A percentile compares a stretch with the other conserved stretches of the same genome.
phyloP scores from a whole-genome alignment of 2,888 invertebrate species.

The Hydrotaea diabolus region DNA sequence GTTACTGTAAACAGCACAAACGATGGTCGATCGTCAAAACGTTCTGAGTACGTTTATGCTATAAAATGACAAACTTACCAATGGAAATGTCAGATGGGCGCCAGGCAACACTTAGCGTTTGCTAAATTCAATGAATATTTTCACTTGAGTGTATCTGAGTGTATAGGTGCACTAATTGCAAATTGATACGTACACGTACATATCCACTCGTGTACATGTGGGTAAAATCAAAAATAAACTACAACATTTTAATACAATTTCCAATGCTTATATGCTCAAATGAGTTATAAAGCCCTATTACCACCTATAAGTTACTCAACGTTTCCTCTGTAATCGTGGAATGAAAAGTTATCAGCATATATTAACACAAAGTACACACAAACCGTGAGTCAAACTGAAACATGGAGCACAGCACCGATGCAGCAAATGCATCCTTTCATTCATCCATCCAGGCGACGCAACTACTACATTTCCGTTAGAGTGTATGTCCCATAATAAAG shows the following conservation, averaged over 20 bases:
- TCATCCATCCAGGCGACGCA: background rate
- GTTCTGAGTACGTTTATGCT: too few species aligned
- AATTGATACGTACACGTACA: constrained; percentile 24
- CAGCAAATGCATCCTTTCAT: background rate
- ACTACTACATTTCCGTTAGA: background rate
- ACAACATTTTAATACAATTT: constrained; percentile 52
- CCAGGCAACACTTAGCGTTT: too few species aligned
- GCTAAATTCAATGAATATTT: background rate
- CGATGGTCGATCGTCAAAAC: too few species aligned
- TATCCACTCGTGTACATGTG: background rate
- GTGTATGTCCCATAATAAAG: constrained; percentile 11
- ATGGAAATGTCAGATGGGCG: too few species aligned
- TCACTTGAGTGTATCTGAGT: constrained; percentile 22
- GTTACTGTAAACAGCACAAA: too few species aligned
- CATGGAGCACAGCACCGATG: background rate
- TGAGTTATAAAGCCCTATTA: constrained; percentile 40
- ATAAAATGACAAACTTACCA: too few species aligned
- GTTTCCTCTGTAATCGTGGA: constrained; percentile 61
- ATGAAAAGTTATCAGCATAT: constrained; percentile 70
- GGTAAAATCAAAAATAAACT: constrained; percentile 32
- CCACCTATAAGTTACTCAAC: constrained; percentile 65
- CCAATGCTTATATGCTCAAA: constrained; percentile 46
- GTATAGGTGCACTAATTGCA: constrained; percentile 36
- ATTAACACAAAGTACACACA: constrained; percentile 70
- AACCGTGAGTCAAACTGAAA: constrained; percentile 32